Evolutionary conservation across 2,797 vertebrate genomes (phyloP).

Genomic region (Fundulus diaphanus): DNA sequence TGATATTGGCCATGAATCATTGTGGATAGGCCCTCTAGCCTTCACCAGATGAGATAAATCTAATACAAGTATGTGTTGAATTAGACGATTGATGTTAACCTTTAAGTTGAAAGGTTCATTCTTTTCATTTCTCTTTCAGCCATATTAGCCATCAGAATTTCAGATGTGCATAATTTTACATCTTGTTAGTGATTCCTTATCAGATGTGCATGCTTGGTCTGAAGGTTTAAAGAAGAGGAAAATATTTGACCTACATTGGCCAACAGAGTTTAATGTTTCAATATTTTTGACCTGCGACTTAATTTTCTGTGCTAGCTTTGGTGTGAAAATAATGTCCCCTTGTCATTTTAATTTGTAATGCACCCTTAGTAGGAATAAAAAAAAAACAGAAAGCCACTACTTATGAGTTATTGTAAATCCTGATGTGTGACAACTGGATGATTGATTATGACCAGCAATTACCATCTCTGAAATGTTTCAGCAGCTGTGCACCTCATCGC

Average conservation of each 20-base stretch:
- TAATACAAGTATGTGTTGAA: constrained; percentile 42
- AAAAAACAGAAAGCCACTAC: constrained; percentile 47
- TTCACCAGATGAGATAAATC: constrained; percentile 38
- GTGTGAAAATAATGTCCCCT: constrained; percentile 52
- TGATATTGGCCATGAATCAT: constrained; percentile 53
- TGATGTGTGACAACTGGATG: constrained; percentile 46
- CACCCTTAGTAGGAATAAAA: constrained; percentile 67
- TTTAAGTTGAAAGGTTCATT: constrained; percentile 30
- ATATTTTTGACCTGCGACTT: constrained; percentile 54
- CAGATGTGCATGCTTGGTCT: constrained; percentile 62
- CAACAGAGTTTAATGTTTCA: constrained; percentile 52
- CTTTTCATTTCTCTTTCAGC: constrained; percentile 37
- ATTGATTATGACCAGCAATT: constrained; percentile 47
- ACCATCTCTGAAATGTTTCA: constrained; percentile 29
- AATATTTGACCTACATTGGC: constrained; percentile 30
- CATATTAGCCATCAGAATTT: constrained; percentile 39
- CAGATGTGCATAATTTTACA: constrained; percentile 52
- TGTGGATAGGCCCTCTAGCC: constrained; percentile 52
- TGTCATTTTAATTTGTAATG: constrained; percentile 68
- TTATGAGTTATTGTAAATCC: constrained; percentile 58
- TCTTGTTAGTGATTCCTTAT: constrained; percentile 54
- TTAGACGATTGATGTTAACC: constrained; percentile 55
- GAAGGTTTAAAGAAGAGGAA: constrained; percentile 40
- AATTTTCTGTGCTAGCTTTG: constrained; percentile 64
- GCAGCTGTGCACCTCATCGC: constrained; percentile 13